phyloP scores from a whole-genome alignment of 2,113 vertebrate genomes.

The Cebus imitator region DNA sequence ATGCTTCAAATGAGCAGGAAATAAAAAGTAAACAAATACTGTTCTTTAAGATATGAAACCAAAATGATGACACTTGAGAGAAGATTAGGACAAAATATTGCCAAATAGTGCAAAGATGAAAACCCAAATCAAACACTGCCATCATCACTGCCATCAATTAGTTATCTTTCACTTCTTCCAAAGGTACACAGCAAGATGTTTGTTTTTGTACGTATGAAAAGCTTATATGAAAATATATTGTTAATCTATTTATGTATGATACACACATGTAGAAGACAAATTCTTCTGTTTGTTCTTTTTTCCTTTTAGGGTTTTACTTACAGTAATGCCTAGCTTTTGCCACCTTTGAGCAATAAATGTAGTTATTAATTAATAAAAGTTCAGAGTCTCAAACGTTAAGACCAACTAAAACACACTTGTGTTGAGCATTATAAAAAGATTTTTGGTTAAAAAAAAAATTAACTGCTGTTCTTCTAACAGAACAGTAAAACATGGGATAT shows the following conservation, averaged over 20 bases:
- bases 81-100: slow-evolving; percentile 47
- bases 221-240: not conserved
- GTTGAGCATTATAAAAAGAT: not conserved
- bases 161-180: not conserved
- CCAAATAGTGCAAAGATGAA: not conserved
- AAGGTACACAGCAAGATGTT: not conserved
- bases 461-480: not conserved
- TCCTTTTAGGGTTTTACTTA: slow-evolving; percentile 31
- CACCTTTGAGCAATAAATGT: not conserved
- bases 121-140: not conserved
- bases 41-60: slow-evolving; percentile 51
- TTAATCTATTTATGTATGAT: slow-evolving; percentile 7
- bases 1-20: slow-evolving; percentile 80
- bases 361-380: slow-evolving; percentile 32
- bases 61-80: slow-evolving; percentile 29
- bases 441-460: not conserved
- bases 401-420: slow-evolving; percentile 9
- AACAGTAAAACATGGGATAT: not conserved
- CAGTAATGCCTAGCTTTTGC: slow-evolving; percentile 12
- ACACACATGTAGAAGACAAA: not conserved
- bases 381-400: slow-evolving; percentile 19
- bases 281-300: not conserved
- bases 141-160: not conserved
- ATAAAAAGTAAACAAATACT: slow-evolving; percentile 56
- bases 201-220: slow-evolving; percentile 1